Conservation (phyloP, 2,888 invertebrate species). For the Leucophenga montana region DNA sequence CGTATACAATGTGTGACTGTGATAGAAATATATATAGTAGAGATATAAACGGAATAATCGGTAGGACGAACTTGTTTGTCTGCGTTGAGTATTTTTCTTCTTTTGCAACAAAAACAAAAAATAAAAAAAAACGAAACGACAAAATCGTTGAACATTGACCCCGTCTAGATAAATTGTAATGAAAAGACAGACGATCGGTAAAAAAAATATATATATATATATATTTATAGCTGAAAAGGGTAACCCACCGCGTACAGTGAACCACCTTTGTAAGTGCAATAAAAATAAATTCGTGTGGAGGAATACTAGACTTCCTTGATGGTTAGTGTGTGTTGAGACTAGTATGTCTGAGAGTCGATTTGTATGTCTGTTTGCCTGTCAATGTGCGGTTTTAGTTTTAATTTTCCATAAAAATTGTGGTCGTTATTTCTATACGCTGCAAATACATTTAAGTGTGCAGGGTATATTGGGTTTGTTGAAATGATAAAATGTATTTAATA, state of each 20-base stretch:
- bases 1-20: too few species aligned
- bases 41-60: too few species aligned
- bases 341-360: too few species aligned
- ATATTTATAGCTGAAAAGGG: neutral
- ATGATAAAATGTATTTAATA: too few species aligned
- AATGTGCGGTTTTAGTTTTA: neutral
- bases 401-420: too few species aligned
- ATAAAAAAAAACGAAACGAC: too few species aligned
- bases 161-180: neutral
- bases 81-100: neutral
- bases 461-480: too few species aligned
- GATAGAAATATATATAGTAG: too few species aligned
- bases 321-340: too few species aligned
- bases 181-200: neutral
- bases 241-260: neutral
- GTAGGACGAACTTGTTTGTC: too few species aligned
- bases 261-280: constrained; percentile 2
- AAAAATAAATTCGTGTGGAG: neutral
- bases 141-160: neutral
- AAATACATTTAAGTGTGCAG: too few species aligned
- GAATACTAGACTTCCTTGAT: neutral
- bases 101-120: neutral
- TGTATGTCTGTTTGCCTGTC: neutral
- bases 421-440: too few species aligned
- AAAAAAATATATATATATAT: neutral